Percentiles rank a stretch among this genome's conserved stretches.
phyloP scores from a whole-genome alignment of 2,797 vertebrate species.

The Hoplostethus atlanticus region DNA sequence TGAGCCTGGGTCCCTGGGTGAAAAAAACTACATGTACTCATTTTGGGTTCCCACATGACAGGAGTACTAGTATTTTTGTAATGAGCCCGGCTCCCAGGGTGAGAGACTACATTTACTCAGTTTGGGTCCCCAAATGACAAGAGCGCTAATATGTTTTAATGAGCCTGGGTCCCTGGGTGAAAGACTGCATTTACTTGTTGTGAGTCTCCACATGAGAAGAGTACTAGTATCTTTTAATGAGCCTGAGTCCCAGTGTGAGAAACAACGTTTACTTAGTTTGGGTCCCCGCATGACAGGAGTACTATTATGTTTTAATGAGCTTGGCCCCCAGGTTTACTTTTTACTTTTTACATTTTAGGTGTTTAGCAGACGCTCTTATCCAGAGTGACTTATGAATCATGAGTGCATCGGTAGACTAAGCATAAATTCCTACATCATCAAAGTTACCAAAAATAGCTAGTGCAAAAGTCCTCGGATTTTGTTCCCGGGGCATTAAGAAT shows the following conservation, averaged over 20 bases:
- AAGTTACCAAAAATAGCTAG: background rate
- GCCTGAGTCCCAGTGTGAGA: conserved; percentile 39
- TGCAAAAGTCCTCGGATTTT: background rate
- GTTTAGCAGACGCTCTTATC: conserved; percentile 20
- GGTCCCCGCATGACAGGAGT: conserved; percentile 14
- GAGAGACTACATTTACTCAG: conserved; percentile 32
- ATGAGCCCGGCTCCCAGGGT: conserved; percentile 51
- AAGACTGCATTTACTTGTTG: conserved; percentile 31
- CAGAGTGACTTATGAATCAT: conserved; percentile 17
- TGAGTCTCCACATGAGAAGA: conserved; percentile 20
- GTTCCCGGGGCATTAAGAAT: background rate
- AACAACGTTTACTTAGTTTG: conserved; percentile 6
- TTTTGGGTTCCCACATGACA: conserved; percentile 48
- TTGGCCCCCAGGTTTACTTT: conserved; percentile 20
- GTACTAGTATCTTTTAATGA: conserved; percentile 48
- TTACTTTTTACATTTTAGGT: conserved; percentile 9
- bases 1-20: conserved; percentile 50
- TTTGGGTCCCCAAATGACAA: conserved; percentile 43
- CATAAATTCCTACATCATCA: conserved; percentile 1
- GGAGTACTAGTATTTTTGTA: conserved; percentile 43
- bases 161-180: conserved; percentile 15
- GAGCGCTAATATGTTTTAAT: conserved; percentile 62
- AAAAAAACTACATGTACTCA: conserved; percentile 31
- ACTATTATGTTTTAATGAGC: conserved; percentile 33
- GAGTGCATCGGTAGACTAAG: background rate